phyloP scores from a whole-genome alignment of 2,113 vertebrate species.

The Mesocricetus auratus region DNA sequence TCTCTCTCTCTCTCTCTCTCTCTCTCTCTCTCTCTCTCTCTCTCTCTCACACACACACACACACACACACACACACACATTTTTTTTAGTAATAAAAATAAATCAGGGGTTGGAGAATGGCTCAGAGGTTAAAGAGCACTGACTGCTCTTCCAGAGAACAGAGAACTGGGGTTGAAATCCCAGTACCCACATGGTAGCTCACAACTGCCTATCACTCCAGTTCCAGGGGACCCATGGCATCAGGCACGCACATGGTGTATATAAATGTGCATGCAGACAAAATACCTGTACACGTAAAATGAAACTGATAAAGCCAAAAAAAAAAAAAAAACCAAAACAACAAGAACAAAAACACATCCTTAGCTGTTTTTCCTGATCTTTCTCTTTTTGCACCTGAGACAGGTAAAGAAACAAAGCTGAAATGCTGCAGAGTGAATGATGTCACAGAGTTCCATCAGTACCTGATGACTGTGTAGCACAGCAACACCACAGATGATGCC shows the following conservation, averaged over 20 bases:
- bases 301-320: background rate
- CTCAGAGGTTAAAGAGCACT: background rate
- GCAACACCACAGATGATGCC: slow-evolving; percentile 14
- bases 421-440: slow-evolving; percentile 56
- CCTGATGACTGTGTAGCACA: slow-evolving; percentile 74
- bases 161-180: background rate
- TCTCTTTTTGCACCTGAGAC: slow-evolving; percentile 37
- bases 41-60: too few species aligned
- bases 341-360: background rate
- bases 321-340: background rate
- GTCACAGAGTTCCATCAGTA: slow-evolving; percentile 62
- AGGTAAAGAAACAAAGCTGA: slow-evolving; percentile 8
- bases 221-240: background rate
- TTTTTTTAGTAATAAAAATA: too few species aligned
- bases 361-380: slow-evolving; percentile 44
- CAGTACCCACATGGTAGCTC: background rate
- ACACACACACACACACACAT: too few species aligned
- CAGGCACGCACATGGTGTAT: background rate
- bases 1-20: too few species aligned
- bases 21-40: too few species aligned
- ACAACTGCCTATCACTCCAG: background rate
- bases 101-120: background rate
- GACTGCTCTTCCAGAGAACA: background rate
- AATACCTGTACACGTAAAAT: background rate
- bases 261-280: background rate